Evolutionary conservation across 2,113 vertebrate species (phyloP), one percentile per base, ranked within the genome.

Genomic region (Arizona elegans): DNA sequence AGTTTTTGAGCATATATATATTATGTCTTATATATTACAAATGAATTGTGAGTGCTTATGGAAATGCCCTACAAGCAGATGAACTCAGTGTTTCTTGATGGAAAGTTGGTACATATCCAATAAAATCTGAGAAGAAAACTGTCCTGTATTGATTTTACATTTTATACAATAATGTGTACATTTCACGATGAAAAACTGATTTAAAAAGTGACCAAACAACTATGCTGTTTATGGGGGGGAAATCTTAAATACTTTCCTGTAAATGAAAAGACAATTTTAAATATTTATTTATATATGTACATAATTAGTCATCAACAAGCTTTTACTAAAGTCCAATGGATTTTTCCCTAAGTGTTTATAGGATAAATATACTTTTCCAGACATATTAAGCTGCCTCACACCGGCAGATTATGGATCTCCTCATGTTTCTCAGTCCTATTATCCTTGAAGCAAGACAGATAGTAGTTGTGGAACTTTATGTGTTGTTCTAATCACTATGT

Each of bases 51-150:
- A 88, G 24, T 75, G 17, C 19, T 91, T 58, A 47, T 86, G 43
- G 58, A 91, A 21, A 15, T 93, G 29, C 90, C 92, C 9, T 6
- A 26, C 86, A 43, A 92, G 89, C 3, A 65, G 90, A 93, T 85
- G 70, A 53, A 9, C 26, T 91, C 23, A 90, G 91, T 56, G 86
- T 43, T 15, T 55, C 86, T 87, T 75, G 89, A n/a, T 75, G 93
- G 43, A 92, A 92, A 89, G 93, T 75, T 93, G 43, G 11, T 7
- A 75, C 5, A 52, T n/a, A 87, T 90, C 85, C 52, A 86, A 29
- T 89, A 43, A 94, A 88, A 58, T 43, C 52, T n/a, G 17, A 29
- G 0, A 0, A 21, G 85, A 5, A 3, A 92, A 29, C 2, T 93
- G 92, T 65, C 21, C 21, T 94, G 55, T 11, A 92, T 38, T 1